A percentile compares a stretch with the other conserved stretches of the same genome.
Evolutionary conservation across 2,113 vertebrate genomes (phyloP).

Genomic region (Phaetusa simplex): DNA sequence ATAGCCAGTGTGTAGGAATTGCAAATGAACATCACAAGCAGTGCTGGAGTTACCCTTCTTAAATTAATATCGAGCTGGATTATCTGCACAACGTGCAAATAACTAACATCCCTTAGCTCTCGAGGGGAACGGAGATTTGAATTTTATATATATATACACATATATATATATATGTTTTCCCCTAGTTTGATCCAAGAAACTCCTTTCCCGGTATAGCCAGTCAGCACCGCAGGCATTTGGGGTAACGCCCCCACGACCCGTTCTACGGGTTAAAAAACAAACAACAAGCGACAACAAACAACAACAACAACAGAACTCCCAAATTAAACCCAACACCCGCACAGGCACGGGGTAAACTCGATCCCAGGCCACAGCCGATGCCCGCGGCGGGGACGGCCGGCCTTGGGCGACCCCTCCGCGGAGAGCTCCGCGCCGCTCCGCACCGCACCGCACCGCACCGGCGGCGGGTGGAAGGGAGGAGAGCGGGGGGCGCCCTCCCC

Average conservation of each 20-base stretch:
- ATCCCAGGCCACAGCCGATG: background rate
- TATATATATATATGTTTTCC: background rate
- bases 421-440: background rate
- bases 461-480: background rate
- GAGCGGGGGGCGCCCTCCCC: too few species aligned
- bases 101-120: background rate
- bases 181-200: background rate
- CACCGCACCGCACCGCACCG: background rate
- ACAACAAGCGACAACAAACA: background rate
- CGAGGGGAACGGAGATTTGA: background rate
- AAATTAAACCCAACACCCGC: fast-evolving
- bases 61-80: slow-evolving; percentile 17
- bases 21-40: slow-evolving; percentile 51
- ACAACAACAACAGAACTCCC: background rate
- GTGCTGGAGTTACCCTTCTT: slow-evolving; percentile 2
- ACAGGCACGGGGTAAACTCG: fast-evolving
- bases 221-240: background rate
- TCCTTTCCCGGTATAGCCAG: background rate
- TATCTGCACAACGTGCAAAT: background rate
- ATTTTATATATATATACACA: background rate
- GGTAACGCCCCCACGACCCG: background rate
- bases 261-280: background rate
- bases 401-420: background rate
- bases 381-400: background rate
- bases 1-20: slow-evolving; percentile 56